Conservation (phyloP, 1,140 invertebrate species). For the Palaemon carinicauda region DNA sequence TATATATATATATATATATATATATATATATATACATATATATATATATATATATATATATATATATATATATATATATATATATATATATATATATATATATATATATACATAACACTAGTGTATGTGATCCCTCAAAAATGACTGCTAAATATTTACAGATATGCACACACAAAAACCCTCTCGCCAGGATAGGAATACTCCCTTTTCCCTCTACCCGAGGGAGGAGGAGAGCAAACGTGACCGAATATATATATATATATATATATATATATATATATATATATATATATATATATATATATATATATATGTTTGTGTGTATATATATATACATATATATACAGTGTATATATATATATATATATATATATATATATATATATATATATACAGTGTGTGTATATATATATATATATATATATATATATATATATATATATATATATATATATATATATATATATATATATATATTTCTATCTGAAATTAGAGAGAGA, state of each 20-base stretch:
- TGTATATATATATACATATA: neutral
- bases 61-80: neutral
- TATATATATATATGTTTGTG: neutral
- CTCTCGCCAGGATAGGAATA: too few species aligned
- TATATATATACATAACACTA: too few species aligned
- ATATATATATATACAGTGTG: neutral
- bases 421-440: neutral
- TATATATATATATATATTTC: neutral
- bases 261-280: neutral
- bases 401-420: neutral
- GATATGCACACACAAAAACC: too few species aligned
- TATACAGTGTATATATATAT: neutral
- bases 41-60: neutral
- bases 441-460: neutral
- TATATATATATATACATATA: neutral
- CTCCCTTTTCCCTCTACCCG: too few species aligned
- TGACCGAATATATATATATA: constrained; percentile 3
- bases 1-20: constrained; percentile 3
- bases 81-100: neutral
- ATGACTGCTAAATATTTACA: too few species aligned
- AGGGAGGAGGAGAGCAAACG: too few species aligned
- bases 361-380: neutral
- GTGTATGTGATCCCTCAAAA: too few species aligned
- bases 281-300: neutral
- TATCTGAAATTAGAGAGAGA: neutral